Percentiles rank a stretch among this genome's conserved stretches.
These are phyloP conservation scores for Peromyscus maniculatus DNA, from an alignment of 2,113 vertebrate species.

Conservation along the genomic window DNA sequence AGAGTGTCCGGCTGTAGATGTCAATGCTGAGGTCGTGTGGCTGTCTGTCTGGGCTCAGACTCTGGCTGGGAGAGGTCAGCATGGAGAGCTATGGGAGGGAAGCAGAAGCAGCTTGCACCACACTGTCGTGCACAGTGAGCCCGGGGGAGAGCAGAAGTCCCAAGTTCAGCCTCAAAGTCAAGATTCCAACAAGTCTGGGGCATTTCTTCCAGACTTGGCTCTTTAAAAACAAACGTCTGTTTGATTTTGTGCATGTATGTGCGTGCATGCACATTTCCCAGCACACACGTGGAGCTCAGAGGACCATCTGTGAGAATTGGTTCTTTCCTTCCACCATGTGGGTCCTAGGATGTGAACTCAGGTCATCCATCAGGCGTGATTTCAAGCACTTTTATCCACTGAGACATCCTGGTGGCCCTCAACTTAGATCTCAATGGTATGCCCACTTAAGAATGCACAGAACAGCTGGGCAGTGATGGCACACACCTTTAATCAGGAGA, in stretches of 20 bases:
- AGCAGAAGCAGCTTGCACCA: background rate
- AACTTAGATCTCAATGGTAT: too few species aligned
- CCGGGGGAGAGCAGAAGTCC: fast-evolving
- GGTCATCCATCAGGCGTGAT: background rate
- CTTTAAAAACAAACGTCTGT: background rate
- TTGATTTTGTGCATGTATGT: background rate
- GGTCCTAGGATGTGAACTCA: background rate
- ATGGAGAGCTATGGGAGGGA: slow-evolving; percentile 89
- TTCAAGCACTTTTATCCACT: background rate
- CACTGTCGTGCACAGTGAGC: fast-evolving
- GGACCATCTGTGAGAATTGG: background rate
- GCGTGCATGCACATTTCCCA: background rate
- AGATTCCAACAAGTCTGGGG: background rate
- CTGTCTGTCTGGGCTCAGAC: slow-evolving; percentile 90
- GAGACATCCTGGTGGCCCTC: background rate
- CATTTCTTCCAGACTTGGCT: background rate
- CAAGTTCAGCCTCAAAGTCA: fast-evolving
- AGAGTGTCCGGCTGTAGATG: slow-evolving; percentile 94
- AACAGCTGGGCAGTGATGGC: background rate
- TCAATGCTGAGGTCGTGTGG: slow-evolving; percentile 96
- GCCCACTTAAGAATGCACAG: fast-evolving
- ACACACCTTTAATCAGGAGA: background rate
- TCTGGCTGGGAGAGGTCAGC: slow-evolving; percentile 88
- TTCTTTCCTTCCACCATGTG: background rate
- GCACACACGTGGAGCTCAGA: background rate